Conservation (phyloP, 2,888 invertebrate genomes). For the Rotaria magnacalcarata region DNA sequence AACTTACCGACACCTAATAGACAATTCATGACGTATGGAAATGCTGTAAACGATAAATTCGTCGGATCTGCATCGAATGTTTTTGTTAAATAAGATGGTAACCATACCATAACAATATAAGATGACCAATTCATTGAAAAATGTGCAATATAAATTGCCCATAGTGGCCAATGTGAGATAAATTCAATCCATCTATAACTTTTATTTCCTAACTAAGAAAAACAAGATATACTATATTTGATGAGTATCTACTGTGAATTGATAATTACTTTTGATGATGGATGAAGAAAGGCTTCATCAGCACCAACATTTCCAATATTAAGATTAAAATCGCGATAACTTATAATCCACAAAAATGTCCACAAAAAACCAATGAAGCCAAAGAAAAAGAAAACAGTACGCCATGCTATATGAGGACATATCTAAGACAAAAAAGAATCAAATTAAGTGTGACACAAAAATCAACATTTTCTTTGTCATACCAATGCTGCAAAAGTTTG, state of each 20-base stretch:
- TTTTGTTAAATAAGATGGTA: constrained; percentile 69
- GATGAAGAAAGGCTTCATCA: constrained; percentile 58
- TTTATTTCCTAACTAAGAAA: constrained; percentile 62
- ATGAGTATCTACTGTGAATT: neutral
- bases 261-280: constrained; percentile 49
- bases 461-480: constrained; percentile 45
- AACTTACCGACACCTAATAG: constrained; percentile 67
- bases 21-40: constrained; percentile 72
- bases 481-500: constrained; percentile 72
- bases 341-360: constrained; percentile 67
- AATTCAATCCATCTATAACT: constrained; percentile 68
- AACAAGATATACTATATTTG: neutral
- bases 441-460: too few species aligned
- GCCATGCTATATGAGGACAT: constrained; percentile 69
- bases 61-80: constrained; percentile 68
- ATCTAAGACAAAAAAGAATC: constrained; percentile 59
- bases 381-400: constrained; percentile 68
- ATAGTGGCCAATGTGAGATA: constrained; percentile 68
- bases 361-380: constrained; percentile 69
- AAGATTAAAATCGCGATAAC: constrained; percentile 64
- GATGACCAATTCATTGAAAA: constrained; percentile 77
- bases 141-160: constrained; percentile 72
- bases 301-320: constrained; percentile 49
- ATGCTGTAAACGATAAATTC: constrained; percentile 70
- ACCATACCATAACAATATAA: constrained; percentile 75